Base-by-base conservation (phyloP, 2,797 vertebrate genomes). In the Buceros bicornis region DNA sequence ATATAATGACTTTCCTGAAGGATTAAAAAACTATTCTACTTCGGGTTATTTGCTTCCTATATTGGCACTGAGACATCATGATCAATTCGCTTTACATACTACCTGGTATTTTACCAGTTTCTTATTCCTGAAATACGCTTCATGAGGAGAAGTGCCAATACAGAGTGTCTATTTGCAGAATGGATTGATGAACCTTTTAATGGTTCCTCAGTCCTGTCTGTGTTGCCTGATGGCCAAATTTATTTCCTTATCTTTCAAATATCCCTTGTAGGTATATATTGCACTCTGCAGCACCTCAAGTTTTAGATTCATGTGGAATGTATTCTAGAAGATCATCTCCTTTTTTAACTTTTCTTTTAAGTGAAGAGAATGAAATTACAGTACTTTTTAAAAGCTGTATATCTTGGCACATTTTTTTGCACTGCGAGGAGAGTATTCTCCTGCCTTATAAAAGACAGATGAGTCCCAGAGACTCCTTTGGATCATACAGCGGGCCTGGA, bases 71-170 rank as follows among this genome's bases (percentile, higher is more conserved):
- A 13, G 76, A 29, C 60, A 76, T 84, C 79, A 72, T 65, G 37
- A 91, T 94, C 89, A 70, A 94, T 92, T 94, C 64, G 56, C 82
- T 96, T 91, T 83, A 81, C 73, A 66, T 93, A 62, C 43, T 90
- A 11, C 31, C 64, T 78, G 47, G 25, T 90, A 86, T 95, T 95
- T 85, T 83, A 76, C 53, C 22, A 43, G 43, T 86, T 93, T 93
- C 60, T 95, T 94, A 79, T 94, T 94, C 91, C 80, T 60, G 77
- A 83, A 88, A 88, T 66, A 76, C 86, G 13, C 82, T 83, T 86
- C 62, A 89, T 82, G 56, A 89, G 73, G 66, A 91, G 69, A 94
- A 58, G 47, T 86, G 92, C 58, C 84, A 57, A 33, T 93, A 86
- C 28, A 72, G 13, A 13, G 10, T 62, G 42, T 66, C 80, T 93